Evolutionary conservation across 2,797 vertebrate species (phyloP).

Genomic region (Gymnothorax reevesii): DNA sequence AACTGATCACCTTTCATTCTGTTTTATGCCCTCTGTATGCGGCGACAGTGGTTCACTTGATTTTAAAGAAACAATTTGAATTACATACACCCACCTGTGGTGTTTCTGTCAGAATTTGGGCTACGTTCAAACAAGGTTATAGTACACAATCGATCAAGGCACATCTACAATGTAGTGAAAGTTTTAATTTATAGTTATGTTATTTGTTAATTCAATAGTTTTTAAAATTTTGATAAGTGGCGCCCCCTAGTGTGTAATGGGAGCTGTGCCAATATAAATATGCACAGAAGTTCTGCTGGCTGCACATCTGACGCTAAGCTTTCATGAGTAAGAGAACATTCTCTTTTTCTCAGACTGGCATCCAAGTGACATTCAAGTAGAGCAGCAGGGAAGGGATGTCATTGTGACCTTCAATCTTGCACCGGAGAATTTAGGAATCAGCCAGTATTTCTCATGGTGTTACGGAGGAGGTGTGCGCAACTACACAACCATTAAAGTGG

Average conservation of each 20-base stretch:
- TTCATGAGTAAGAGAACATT: background rate
- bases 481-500: conserved; percentile 62
- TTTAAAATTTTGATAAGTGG: background rate
- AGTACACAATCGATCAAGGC: too few species aligned
- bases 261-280: background rate
- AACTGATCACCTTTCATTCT: too few species aligned
- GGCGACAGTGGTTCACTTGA: too few species aligned
- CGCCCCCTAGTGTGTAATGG: background rate
- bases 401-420: conserved; percentile 78
- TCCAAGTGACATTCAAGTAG: conserved; percentile 62
- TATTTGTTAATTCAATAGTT: background rate
- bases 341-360: conserved; percentile 71
- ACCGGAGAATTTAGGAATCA: conserved; percentile 66
- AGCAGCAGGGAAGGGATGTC: conserved; percentile 59
- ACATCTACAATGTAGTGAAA: too few species aligned
- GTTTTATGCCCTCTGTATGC: too few species aligned
- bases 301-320: background rate
- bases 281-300: background rate
- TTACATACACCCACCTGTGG: too few species aligned
- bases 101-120: too few species aligned
- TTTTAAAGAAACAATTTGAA: too few species aligned
- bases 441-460: conserved; percentile 70
- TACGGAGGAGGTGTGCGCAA: conserved; percentile 56
- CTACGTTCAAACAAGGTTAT: too few species aligned
- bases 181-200: background rate